Evolutionary conservation across 1,140 invertebrate genomes (phyloP).

Genomic region (Dendrolimus kikuchii): DNA sequence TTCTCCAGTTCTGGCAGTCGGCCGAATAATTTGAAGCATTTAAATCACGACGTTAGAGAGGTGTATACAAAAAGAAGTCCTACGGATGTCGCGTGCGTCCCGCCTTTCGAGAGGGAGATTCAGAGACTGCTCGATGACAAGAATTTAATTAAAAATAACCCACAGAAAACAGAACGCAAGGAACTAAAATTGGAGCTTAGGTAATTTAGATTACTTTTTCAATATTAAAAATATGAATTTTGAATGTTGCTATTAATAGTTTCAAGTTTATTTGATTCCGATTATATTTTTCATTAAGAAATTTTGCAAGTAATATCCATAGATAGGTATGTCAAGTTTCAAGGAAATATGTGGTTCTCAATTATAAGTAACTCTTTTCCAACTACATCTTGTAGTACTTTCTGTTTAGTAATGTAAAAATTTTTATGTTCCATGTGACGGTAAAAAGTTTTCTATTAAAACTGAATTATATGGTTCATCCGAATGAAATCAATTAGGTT

Average conservation of each 20-base stretch:
- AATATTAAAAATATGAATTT: background rate
- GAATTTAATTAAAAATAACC: conserved; percentile 75
- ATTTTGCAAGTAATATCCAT: too few relatives aligned
- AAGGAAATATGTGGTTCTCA: too few relatives aligned
- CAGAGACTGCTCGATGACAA: conserved; percentile 82
- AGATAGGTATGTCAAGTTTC: too few relatives aligned
- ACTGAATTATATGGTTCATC: too few relatives aligned
- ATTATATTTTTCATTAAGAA: too few relatives aligned
- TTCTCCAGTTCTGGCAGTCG: conserved; percentile 66
- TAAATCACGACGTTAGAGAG: conserved; percentile 67
- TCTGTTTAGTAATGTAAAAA: too few relatives aligned
- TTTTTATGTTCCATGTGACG: too few relatives aligned
- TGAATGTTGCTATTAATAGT: background rate
- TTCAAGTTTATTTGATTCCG: too few relatives aligned
- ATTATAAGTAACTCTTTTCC: too few relatives aligned
- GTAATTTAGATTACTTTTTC: conserved; percentile 22
- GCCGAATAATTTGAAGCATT: conserved; percentile 63
- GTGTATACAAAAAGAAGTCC: conserved; percentile 65
- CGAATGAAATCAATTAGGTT: too few relatives aligned
- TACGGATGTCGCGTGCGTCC: conserved; percentile 66
- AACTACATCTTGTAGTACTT: too few relatives aligned
- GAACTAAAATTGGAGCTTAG: conserved; percentile 69
- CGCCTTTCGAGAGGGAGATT: conserved; percentile 81
- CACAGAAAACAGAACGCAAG: conserved; percentile 72
- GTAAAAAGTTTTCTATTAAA: too few relatives aligned